Evolutionary conservation across 2,797 vertebrate species (phyloP), one percentile per base, ranked within the genome.

Genomic region (Urophycis tenuis): DNA sequence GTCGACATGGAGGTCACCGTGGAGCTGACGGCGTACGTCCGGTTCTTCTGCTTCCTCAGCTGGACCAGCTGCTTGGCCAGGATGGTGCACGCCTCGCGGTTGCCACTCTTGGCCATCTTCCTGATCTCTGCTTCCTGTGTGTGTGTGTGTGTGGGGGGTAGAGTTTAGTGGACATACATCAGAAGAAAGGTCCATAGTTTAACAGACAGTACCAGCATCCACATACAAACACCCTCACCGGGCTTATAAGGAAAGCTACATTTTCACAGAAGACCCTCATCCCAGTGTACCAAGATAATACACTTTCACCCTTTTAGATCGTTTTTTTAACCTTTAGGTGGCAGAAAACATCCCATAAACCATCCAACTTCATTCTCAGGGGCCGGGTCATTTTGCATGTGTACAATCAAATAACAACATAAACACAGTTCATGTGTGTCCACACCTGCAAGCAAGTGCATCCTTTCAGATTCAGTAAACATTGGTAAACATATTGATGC

Each of bases 1-100:
- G 96, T 96, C 0, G 95, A 95, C 97, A 99, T 99, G 81, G 96
- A 98, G n/a, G 96, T 98, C 82, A 99, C 96, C 89, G 99, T 98
- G 71, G 98, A 99, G 91, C 98, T 99, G 77, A 98, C 98, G 0
- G 98, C 96, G 0, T 97, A 99, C 0, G 98, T 99, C 81, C 97
- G 92, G 78, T 94, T 97, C 80, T 97, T 99, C 91, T 99, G 98
- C 86, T 98, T 98, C 84, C 96, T 89, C 71, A 99, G 87, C 75
- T 99, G 96, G 15, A 99, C 95, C 36, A 99, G 88, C 87, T 99
- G 97, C 86, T 99, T 99, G 80, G 98, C 98, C 29, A 99, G 92
- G 85, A 99, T 95, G 82, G 95, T 96, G 80, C 96, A 98, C 14
- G 96, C 97, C 81, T 98, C 97, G 82, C 93, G 93, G 91, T 99